Conservation (phyloP, 2,888 invertebrate species). For the Epirrita christyi region DNA sequence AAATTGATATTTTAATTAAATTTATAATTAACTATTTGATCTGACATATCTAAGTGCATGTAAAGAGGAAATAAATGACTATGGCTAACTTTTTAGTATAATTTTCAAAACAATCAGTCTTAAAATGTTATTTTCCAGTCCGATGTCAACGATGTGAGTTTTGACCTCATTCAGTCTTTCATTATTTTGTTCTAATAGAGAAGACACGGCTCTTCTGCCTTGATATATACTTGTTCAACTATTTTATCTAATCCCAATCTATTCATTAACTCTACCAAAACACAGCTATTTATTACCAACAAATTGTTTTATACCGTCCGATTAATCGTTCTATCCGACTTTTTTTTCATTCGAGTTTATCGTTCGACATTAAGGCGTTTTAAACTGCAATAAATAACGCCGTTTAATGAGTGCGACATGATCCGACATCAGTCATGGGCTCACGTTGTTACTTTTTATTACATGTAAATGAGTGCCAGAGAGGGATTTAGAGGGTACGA, state of each 20-base stretch:
- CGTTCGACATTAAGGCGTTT: slow-evolving; percentile 75
- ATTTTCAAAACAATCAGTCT: no score
- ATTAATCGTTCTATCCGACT: slow-evolving; percentile 15
- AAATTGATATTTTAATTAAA: no score
- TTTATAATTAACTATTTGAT: no score
- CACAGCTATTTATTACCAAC: slow-evolving; percentile 30
- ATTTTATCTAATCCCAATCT: slow-evolving; percentile 23
- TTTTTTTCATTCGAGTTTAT: slow-evolving; percentile 19
- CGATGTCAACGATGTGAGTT: no score
- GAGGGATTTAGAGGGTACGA: slow-evolving; percentile 17
- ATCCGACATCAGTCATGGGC: slow-evolving; percentile 73
- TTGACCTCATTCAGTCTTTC: no score
- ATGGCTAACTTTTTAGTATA: no score
- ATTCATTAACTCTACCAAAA: slow-evolving; percentile 25
- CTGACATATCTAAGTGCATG: no score
- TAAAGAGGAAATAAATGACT: no score
- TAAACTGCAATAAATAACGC: slow-evolving; percentile 81
- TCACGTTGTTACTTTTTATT: slow-evolving; percentile 75
- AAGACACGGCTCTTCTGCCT: neutral
- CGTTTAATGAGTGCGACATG: slow-evolving; percentile 71
- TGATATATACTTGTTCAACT: neutral
- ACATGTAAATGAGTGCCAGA: slow-evolving; percentile 74
- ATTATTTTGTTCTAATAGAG: no score
- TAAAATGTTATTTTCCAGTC: no score
- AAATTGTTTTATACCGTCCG: slow-evolving; percentile 33